Conservation (phyloP, 35 echinoderm and acorn worm species). For the Apostichopus parvimensis region DNA sequence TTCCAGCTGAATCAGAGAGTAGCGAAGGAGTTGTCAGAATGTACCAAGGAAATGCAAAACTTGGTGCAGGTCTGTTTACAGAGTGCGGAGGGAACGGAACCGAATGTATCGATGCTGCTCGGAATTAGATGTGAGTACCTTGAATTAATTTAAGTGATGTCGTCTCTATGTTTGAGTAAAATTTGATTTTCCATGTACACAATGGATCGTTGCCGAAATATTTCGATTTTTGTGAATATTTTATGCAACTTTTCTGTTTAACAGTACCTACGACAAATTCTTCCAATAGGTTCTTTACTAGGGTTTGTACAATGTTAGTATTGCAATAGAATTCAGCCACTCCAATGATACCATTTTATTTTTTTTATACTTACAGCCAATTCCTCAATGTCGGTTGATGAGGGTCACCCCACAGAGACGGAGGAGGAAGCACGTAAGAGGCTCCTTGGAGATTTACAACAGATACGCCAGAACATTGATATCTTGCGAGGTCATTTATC, state of each 20-base stretch:
- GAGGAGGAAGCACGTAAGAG: slow-evolving; percentile 50
- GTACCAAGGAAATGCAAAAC: slow-evolving; percentile 69
- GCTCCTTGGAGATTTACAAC: slow-evolving; percentile 61
- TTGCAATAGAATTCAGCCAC: no score
- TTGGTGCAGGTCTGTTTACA: slow-evolving; percentile 70
- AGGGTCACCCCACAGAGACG: slow-evolving; percentile 37
- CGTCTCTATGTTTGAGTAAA: no score
- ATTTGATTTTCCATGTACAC: no score
- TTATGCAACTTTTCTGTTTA: no score
- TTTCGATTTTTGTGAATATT: no score
- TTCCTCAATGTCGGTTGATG: slow-evolving; percentile 68
- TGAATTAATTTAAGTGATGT: no score
- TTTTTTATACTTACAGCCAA: slow-evolving; percentile 53
- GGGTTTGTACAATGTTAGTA: no score
- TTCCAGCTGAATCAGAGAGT: slow-evolving; percentile 56
- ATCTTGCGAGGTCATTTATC: slow-evolving; percentile 65
- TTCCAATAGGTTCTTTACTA: no score
- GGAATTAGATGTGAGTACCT: slow-evolving; percentile 87
- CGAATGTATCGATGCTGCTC: slow-evolving; percentile 80
- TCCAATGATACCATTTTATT: no score
- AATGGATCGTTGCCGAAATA: no score
- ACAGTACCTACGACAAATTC: no score
- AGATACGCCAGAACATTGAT: slow-evolving; percentile 82
- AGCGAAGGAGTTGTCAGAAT: slow-evolving; percentile 62
- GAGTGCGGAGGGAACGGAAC: slow-evolving; percentile 79